phyloP scores from a whole-genome alignment of 2,888 invertebrate genomes.

The Hydroisotoma schaefferi region DNA sequence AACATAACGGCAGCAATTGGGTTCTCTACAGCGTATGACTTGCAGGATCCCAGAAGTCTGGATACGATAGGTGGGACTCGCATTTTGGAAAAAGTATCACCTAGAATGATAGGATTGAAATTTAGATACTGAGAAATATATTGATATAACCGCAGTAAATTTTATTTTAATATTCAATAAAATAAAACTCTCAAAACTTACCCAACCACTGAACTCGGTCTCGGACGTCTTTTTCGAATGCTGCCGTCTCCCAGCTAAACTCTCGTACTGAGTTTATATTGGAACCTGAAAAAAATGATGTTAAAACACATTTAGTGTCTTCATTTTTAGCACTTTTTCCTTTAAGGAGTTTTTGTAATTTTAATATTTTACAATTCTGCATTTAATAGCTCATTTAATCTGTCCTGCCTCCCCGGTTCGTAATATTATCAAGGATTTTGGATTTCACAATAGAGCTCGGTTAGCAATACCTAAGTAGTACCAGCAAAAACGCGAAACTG shows the following conservation, averaged over 20 bases:
- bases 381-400: too few species aligned
- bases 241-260: constrained; percentile 46
- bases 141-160: not conserved
- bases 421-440: too few species aligned
- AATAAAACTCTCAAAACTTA: constrained; percentile 23
- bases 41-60: constrained; percentile 27
- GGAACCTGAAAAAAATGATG: constrained; percentile 39
- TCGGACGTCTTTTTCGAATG: constrained; percentile 45
- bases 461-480: too few species aligned
- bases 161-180: not conserved
- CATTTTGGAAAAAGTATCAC: constrained; percentile 33
- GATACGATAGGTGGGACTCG: constrained; percentile 31
- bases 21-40: constrained; percentile 37
- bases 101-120: constrained; percentile 15
- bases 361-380: too few species aligned
- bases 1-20: constrained; percentile 35
- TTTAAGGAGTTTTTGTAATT: too few species aligned
- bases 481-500: too few species aligned
- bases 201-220: constrained; percentile 43
- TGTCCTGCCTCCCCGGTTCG: too few species aligned
- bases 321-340: too few species aligned
- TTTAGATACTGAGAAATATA: not conserved
- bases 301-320: too few species aligned
- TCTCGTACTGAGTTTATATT: constrained; percentile 44
- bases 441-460: too few species aligned